These are phyloP conservation scores for Struthidea cinerea DNA, from an alignment of 2,113 vertebrate genomes.

Conservation along the genomic window DNA sequence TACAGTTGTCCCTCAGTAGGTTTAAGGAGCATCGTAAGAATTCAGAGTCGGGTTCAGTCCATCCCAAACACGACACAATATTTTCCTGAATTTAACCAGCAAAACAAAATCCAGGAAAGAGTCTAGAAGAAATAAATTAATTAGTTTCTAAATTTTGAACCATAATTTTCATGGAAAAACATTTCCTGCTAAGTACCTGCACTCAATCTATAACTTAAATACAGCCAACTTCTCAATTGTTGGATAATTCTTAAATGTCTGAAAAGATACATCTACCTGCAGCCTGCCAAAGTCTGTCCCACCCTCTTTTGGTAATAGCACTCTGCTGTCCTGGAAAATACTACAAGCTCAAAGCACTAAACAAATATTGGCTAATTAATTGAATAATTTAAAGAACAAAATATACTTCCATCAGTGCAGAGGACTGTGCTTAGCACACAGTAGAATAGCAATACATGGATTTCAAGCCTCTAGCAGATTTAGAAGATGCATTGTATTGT, in stretches of 20 bases:
- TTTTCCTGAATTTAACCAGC: neutral
- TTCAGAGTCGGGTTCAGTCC: neutral
- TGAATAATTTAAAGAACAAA: neutral
- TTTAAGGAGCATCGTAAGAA: neutral
- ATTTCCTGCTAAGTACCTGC: neutral
- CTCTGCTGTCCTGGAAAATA: neutral
- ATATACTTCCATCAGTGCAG: neutral
- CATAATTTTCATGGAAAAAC: neutral
- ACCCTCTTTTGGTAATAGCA: neutral
- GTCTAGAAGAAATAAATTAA: neutral
- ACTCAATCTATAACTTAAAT: neutral
- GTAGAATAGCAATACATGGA: neutral
- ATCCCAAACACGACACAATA: neutral
- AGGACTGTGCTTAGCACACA: neutral
- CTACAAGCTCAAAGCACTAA: neutral
- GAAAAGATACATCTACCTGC: neutral
- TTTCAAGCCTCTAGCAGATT: neutral
- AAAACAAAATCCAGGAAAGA: neutral
- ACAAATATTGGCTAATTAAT: neutral
- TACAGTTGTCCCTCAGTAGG: neutral
- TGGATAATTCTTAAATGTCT: neutral
- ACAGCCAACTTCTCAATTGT: neutral
- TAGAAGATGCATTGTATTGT: neutral
- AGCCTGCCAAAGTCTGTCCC: neutral
- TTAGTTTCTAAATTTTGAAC: neutral